These are phyloP conservation scores for Prionailurus bengalensis DNA, from an alignment of 2,113 vertebrate species.

Conservation along the genomic window DNA sequence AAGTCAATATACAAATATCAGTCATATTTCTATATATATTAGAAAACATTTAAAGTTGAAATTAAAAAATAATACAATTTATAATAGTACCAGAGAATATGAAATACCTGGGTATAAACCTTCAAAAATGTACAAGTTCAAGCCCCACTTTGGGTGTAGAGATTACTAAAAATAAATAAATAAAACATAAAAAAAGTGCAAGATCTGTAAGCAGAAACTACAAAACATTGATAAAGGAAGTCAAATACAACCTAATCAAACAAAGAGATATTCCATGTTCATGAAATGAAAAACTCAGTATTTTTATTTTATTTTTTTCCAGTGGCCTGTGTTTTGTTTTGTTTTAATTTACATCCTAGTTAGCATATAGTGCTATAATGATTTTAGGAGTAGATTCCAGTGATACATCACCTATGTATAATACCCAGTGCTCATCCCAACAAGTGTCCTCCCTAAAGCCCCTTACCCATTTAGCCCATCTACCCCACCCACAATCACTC, in stretches of 20 bases:
- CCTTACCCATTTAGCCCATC: no score
- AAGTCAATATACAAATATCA: conserved; percentile 11
- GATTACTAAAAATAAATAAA: neutral
- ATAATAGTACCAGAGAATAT: neutral
- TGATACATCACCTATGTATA: no score
- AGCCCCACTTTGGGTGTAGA: neutral
- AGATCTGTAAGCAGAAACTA: neutral
- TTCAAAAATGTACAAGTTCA: neutral
- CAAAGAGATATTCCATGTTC: neutral
- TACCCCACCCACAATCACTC: no score
- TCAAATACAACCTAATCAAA: conserved; percentile 20
- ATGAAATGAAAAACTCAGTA: conserved; percentile 42
- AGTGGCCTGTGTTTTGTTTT: no score
- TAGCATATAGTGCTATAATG: no score
- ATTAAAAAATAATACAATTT: conserved; percentile 23
- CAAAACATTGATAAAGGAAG: neutral
- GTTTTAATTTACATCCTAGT: no score
- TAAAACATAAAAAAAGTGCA: neutral
- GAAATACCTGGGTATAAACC: neutral
- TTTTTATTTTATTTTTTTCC: neutral
- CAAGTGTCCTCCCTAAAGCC: no score
- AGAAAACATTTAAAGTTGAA: neutral
- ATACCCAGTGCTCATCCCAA: no score
- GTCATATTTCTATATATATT: neutral
- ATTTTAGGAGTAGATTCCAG: no score